Conservation (phyloP, 2,113 vertebrate species). For the Gallinago media region DNA sequence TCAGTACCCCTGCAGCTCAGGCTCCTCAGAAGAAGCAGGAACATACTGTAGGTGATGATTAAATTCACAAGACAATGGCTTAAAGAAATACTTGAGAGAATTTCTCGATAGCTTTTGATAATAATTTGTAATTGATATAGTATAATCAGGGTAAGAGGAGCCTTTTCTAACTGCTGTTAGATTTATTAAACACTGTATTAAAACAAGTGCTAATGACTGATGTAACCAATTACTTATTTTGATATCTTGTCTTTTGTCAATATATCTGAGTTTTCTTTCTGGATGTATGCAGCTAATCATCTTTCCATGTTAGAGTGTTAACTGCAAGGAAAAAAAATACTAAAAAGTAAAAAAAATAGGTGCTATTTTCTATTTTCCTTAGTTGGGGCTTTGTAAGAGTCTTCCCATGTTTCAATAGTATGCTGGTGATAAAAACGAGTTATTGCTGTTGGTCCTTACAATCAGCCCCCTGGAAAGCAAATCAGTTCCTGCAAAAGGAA, state of each 20-base stretch:
- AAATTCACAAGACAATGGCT: background rate
- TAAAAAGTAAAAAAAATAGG: background rate
- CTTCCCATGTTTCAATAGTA: background rate
- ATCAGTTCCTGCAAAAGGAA: background rate
- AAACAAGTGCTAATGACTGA: background rate
- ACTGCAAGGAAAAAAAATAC: background rate
- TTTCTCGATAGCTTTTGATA: background rate
- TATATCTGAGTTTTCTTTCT: background rate
- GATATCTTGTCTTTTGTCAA: background rate
- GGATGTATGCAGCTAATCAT: background rate
- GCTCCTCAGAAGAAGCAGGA: background rate
- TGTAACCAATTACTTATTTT: background rate
- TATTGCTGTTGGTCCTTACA: background rate
- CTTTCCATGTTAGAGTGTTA: background rate
- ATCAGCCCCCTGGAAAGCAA: background rate
- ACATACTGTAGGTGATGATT: background rate
- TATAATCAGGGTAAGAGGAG: background rate
- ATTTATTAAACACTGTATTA: background rate
- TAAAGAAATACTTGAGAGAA: background rate
- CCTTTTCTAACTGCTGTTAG: background rate
- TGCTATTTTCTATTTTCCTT: background rate
- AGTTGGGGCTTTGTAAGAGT: background rate
- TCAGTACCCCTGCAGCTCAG: background rate
- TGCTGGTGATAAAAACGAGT: background rate
- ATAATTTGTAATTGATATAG: background rate